These are phyloP conservation scores for Alcedo quadribrachys DNA, from an alignment of 2,797 vertebrate genomes.

Conservation along the genomic window DNA sequence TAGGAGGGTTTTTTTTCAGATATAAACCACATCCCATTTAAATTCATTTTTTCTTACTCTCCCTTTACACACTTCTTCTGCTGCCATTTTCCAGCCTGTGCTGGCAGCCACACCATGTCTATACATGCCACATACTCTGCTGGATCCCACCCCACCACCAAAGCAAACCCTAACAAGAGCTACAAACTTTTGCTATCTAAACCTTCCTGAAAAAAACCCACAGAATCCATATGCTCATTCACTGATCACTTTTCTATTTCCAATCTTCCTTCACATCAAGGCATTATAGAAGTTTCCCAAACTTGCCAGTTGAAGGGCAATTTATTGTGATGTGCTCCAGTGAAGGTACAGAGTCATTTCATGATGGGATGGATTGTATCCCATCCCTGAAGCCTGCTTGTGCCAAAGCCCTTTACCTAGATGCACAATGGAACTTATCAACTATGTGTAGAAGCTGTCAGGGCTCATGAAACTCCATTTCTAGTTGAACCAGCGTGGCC, in stretches of 20 bases:
- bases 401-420: constrained; percentile 45
- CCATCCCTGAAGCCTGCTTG: background rate
- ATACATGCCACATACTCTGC: background rate
- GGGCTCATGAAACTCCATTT: constrained; percentile 33
- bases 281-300: background rate
- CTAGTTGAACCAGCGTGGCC: constrained; percentile 28
- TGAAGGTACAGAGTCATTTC: background rate
- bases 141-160: background rate
- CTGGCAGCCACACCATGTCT: background rate
- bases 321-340: background rate
- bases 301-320: background rate
- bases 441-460: constrained; percentile 24
- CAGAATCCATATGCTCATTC: background rate
- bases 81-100: background rate
- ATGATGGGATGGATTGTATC: background rate
- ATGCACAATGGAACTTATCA: constrained; percentile 16
- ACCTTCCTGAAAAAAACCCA: background rate
- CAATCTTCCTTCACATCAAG: background rate
- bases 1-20: background rate
- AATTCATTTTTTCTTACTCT: background rate
- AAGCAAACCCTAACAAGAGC: background rate
- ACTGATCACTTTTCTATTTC: background rate
- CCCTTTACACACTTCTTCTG: background rate
- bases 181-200: background rate
- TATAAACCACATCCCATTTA: background rate